Evolutionary conservation across 2,113 vertebrate genomes (phyloP).

Genomic region (Myotis davidii): DNA sequence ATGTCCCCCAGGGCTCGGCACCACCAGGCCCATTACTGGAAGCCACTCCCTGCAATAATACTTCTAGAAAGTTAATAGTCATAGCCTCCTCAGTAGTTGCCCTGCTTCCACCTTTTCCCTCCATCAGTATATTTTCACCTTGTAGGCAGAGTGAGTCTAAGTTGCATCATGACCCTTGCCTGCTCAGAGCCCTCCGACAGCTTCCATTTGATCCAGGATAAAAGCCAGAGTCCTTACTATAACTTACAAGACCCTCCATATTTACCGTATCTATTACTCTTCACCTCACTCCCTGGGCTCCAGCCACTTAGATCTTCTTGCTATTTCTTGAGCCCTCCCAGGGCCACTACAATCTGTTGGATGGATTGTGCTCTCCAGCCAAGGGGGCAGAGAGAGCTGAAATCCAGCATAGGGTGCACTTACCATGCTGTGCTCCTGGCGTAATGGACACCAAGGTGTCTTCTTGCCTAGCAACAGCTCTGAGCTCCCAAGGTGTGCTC

Average conservation of each 20-base stretch:
- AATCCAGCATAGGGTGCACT: background rate
- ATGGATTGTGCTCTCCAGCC: background rate
- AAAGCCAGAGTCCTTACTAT: background rate
- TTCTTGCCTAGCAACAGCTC: background rate
- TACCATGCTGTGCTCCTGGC: background rate
- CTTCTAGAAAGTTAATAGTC: background rate
- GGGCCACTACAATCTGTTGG: background rate
- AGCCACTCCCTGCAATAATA: background rate
- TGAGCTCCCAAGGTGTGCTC: background rate
- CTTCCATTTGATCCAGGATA: background rate
- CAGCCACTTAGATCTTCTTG: background rate
- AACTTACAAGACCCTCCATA: background rate
- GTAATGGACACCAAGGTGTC: background rate
- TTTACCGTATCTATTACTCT: background rate
- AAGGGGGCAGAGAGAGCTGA: background rate
- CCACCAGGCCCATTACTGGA: background rate
- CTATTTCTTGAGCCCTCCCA: background rate
- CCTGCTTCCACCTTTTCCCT: background rate
- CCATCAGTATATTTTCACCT: background rate
- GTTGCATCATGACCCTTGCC: background rate
- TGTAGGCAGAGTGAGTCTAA: background rate
- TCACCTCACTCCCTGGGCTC: background rate
- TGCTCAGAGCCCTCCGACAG: background rate
- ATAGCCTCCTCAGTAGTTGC: background rate
- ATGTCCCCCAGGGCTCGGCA: background rate